Base-by-base conservation (phyloP, 1,140 invertebrate species). In the Drosophila kepulauana region DNA sequence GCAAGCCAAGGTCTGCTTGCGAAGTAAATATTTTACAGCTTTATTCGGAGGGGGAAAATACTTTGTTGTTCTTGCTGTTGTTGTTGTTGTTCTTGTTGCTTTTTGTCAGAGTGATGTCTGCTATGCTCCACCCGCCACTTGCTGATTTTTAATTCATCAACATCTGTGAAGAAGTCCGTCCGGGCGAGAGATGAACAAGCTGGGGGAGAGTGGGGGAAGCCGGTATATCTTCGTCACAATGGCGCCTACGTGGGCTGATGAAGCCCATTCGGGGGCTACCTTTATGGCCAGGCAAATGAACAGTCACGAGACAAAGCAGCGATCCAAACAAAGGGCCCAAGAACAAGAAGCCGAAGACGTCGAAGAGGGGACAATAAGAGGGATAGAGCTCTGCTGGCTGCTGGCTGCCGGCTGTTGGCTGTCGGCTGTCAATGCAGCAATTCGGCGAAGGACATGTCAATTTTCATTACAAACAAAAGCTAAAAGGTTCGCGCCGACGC, bases 391-490 rank as follows among this genome's bases (percentile, higher is more conserved):
- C 20, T 25, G 15, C 38, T 15, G 30, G 15, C 28, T 38, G 16
- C 5, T 15, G 48, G 30, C 20, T 5, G 38, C 3, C 35, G 35
- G 35, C 35, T 38, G 30, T 33, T 13, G 6, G 30, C 28, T 38
- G 11, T 63, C 38, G 68, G 56, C 77, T 78, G 75, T 52, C 63
- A 62, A 76, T 81, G 78, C 80, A 72, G 75, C 80, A 82, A 82
- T 82, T 82, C 76, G 64, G 82, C 76, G 80, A 82, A 82, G 81
- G 81, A 82, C 81, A 82, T 82, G 81, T 84, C 81, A 82, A 82
- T 82, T 82, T 82, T 82, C 81, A 82, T 82, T 82, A 82, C 81
- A 84, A 82, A 82, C 80, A 82, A 82, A 82, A 76, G 71, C 80
- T 79, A 79, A 82, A 82, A 84, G 80, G 75, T 73, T 82, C 80